Conservation (phyloP, 1,140 invertebrate species). For the Phortica variegata region DNA sequence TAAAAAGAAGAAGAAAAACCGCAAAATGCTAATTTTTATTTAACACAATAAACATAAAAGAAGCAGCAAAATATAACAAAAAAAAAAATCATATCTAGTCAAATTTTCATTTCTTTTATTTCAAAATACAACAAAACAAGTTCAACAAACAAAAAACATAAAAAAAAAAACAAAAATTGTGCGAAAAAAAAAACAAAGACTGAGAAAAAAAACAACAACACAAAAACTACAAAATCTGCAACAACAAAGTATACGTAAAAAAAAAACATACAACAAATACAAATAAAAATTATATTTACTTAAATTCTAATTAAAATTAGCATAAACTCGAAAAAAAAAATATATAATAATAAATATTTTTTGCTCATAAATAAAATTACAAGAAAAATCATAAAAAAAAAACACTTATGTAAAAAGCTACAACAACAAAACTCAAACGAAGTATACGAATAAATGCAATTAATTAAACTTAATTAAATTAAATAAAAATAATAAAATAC, state of each 20-base stretch:
- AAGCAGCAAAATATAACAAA: not conserved
- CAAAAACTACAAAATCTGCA: slow-evolving; percentile 41
- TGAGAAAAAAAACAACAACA: slow-evolving; percentile 30
- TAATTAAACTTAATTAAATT: slow-evolving; percentile 38
- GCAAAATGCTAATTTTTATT: too few relatives aligned
- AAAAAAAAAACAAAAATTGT: not conserved
- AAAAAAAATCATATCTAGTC: slow-evolving; percentile 28
- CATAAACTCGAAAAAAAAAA: slow-evolving; percentile 26
- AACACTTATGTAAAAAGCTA: slow-evolving; percentile 19
- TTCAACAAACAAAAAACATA: not conserved
- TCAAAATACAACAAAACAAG: slow-evolving; percentile 1
- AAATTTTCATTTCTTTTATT: slow-evolving; percentile 14
- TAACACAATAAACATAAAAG: not conserved
- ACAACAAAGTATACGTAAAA: slow-evolving; percentile 56
- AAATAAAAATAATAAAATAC: slow-evolving; percentile 21
- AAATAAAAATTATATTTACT: slow-evolving; percentile 38
- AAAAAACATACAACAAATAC: slow-evolving; percentile 21
- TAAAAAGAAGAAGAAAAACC: too few relatives aligned
- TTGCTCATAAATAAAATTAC: slow-evolving; percentile 40
- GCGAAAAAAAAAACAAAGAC: slow-evolving; percentile 39
- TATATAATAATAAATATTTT: slow-evolving; percentile 23
- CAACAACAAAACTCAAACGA: slow-evolving; percentile 41
- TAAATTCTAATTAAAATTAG: slow-evolving; percentile 14
- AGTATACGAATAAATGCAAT: slow-evolving; percentile 56
- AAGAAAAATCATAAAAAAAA: slow-evolving; percentile 17